Base-by-base conservation (phyloP, 2,113 vertebrate genomes). In the Pseudorhombus dupliciocellatus region DNA sequence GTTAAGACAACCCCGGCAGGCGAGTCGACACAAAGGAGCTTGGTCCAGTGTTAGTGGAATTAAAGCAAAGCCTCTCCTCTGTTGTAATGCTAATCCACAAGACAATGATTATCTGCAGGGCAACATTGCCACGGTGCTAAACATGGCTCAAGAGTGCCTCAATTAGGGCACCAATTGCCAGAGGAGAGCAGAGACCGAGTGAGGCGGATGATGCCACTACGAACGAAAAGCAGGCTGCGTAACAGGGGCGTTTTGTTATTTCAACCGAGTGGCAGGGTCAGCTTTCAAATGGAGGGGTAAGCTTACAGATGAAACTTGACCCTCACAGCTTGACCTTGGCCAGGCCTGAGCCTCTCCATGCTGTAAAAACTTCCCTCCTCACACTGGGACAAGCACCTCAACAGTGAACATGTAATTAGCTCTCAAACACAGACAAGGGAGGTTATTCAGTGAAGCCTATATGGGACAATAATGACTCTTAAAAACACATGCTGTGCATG, bases 51-150 rank as follows among this genome's bases (percentile, higher is more conserved):
- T 89, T 86, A 87, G 83, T 61, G 85, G 87, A 86, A 90, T 90
- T 92, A 88, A 88, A 86, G 81, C 75, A 89, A 93, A 91, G 87
- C 89, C 81, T 87, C 79, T 66, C 66, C 85, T 83, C 83, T 87
- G 87, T 88, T 90, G 87, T 90, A 89, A 87, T 88, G 83, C 78
- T 92, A 92, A 93, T 91, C 90, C 89, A 81, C 70, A 71, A 91
- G 81, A 90, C 86, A 87, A 91, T 86, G 81, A 90, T 90, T 88
- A 90, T 92, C 90, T 86, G 74, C 59, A 40, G 83, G 77, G 86
- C 73, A 88, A 84, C 25, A 75, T 91, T 88, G 81, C 89, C 79
- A 70, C 73, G 62, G 86, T 72, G 88, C 90, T 89, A 89, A 89
- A 91, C 87, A 89, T 86, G 82, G 74, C 83, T 87, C 68, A 80